A percentile compares a stretch with the other conserved stretches of the same genome.
Conservation (phyloP, 2,797 vertebrate genomes). For the Cyclura pinguis region DNA sequence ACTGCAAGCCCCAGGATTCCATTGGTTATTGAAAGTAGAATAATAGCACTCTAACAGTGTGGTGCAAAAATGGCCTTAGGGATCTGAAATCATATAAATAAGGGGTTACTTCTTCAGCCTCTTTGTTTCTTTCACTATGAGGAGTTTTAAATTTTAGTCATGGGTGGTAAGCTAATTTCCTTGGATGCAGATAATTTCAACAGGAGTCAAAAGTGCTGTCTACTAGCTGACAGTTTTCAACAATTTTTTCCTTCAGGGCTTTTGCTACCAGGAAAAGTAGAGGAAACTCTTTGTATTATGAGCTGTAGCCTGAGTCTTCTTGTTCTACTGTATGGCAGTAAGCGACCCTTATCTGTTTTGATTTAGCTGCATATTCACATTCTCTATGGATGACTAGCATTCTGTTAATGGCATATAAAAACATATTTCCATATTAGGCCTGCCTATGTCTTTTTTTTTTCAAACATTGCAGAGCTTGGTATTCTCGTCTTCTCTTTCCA, state of each 20-base stretch:
- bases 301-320: conserved; percentile 48
- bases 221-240: conserved; percentile 55
- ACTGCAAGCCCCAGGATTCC: too few species aligned
- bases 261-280: conserved; percentile 55
- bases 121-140: background rate
- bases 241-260: conserved; percentile 55
- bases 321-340: background rate
- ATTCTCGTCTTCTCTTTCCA: too few species aligned
- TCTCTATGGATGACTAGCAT: conserved; percentile 44
- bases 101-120: too few species aligned
- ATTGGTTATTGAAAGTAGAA: too few species aligned
- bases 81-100: background rate
- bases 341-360: conserved; percentile 28
- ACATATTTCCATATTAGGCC: too few species aligned
- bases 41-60: too few species aligned
- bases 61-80: too few species aligned
- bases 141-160: conserved; percentile 36
- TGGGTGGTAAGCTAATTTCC: conserved; percentile 37
- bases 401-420: too few species aligned
- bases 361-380: conserved; percentile 48
- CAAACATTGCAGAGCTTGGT: too few species aligned
- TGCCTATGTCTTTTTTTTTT: too few species aligned
- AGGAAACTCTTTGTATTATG: conserved; percentile 45
- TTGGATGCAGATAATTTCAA: conserved; percentile 35
- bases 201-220: conserved; percentile 54